phyloP scores from a whole-genome alignment of 1,140 invertebrate genomes.

The Cyrtorhinus lividipennis region DNA sequence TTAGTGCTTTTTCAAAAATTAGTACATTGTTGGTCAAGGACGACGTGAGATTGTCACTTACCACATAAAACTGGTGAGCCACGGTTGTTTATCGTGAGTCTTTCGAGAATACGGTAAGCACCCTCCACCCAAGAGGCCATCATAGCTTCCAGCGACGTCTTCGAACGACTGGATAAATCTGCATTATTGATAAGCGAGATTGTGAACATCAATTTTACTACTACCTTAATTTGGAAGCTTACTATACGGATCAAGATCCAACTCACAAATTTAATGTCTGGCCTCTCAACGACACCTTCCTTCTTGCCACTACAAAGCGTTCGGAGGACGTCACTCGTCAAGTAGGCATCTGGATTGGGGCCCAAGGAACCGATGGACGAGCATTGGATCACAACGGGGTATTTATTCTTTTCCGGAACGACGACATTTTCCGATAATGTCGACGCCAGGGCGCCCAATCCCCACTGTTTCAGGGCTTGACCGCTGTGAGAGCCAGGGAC shows the following conservation, averaged over 20 bases:
- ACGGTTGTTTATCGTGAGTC: slow-evolving; percentile 70
- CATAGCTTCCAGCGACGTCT: slow-evolving; percentile 69
- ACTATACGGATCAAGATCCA: no score
- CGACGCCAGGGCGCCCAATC: slow-evolving; percentile 49
- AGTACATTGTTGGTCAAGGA: no score
- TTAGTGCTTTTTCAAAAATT: slow-evolving; percentile 11
- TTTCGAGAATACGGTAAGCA: slow-evolving; percentile 76
- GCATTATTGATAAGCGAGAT: not conserved
- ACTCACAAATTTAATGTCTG: slow-evolving; percentile 30
- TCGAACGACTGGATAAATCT: slow-evolving; percentile 54
- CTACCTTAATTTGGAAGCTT: no score
- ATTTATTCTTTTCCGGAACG: slow-evolving; percentile 11
- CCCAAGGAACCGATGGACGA: slow-evolving; percentile 84
- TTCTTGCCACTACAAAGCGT: slow-evolving; percentile 28
- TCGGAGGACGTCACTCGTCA: slow-evolving; percentile 46
- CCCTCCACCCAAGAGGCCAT: slow-evolving; percentile 66
- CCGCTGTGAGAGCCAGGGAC: slow-evolving; percentile 63
- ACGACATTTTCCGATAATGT: slow-evolving; percentile 10
- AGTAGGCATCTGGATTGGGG: slow-evolving; percentile 48
- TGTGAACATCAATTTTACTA: not conserved
- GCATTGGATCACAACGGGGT: slow-evolving; percentile 62
- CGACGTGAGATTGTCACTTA: slow-evolving; percentile 32
- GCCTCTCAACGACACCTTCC: slow-evolving; percentile 6
- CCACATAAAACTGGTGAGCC: slow-evolving; percentile 64
- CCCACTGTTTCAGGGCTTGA: slow-evolving; percentile 40